Base-by-base conservation (phyloP, 2,113 vertebrate genomes). In the Chloropsis hardwickii region DNA sequence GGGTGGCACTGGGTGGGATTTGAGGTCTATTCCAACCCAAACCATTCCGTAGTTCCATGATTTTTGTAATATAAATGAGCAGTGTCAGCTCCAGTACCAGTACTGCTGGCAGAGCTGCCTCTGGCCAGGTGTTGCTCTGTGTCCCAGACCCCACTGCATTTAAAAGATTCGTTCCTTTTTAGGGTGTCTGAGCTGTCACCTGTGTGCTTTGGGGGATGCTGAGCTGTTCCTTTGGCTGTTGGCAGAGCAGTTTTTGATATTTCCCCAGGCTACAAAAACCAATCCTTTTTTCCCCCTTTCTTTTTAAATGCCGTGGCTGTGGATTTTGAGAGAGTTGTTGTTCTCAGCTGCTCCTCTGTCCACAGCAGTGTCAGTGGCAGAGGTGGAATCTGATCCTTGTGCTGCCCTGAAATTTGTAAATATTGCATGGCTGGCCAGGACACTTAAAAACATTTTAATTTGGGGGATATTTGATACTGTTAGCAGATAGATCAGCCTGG, bases 61-160 rank as follows among this genome's bases (percentile, higher is more conserved):
- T 15, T 47, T 76, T 27, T 0, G 0, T n/a, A 0, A 3, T 1
- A 1, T 0, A 28, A 10, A 22, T 0, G 44, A 16, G 40, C 15
- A 6, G 4, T 24, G 2, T 44, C 3, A 13, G 54, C 11, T 44
- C 7, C 44, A 23, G 19, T 14, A 2, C 3, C 11, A 7, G 27
- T 5, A 3, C 4, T 3, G 29, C 37, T 33, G 64, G 33, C 28
- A 21, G 61, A 50, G 47, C 29, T 47, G 21, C 39, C 16, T 39
- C 37, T n/a, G 15, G 0, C 5, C 10, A 0, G 25, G 14, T 7
- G 11, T 16, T 70, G 44, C 61, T 77, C 31, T 35, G 1, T 16
- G 15, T 5, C 61, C 44, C 2, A 5, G 24, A 16, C 0, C 31
- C 16, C 12, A 0, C 9, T 45, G 12, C 10, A 1, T 60, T 50